These are phyloP conservation scores for Papilio demoleus DNA, from an alignment of 2,888 invertebrate species.

Conservation along the genomic window DNA sequence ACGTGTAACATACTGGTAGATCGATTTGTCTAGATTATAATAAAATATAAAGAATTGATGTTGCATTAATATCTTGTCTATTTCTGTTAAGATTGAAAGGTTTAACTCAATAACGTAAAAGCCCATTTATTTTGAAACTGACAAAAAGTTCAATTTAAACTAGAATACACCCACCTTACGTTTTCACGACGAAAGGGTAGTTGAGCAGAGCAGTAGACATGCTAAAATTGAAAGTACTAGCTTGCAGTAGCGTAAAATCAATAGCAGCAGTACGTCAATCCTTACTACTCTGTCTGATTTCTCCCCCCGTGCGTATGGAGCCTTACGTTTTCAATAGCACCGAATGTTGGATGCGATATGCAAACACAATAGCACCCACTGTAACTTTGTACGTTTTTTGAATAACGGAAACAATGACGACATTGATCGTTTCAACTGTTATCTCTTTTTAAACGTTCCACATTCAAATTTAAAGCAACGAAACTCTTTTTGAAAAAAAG, in stretches of 20 bases:
- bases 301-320: background rate
- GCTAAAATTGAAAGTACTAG: background rate
- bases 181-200: background rate
- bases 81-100: background rate
- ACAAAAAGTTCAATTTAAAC: constrained; percentile 8
- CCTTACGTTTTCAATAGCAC: constrained; percentile 18
- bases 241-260: background rate
- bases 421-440: constrained; percentile 8
- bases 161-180: constrained; percentile 3
- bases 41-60: background rate
- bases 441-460: constrained; percentile 19
- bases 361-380: background rate
- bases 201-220: background rate
- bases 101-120: background rate
- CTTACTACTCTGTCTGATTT: background rate
- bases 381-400: constrained; percentile 8
- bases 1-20: no score
- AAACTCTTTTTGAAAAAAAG: background rate
- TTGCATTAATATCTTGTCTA: background rate
- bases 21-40: no score
- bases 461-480: constrained; percentile 7
- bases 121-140: constrained; percentile 4
- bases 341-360: constrained; percentile 19
- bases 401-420: constrained; percentile 10
- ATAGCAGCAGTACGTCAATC: background rate